Evolutionary conservation across 1,140 invertebrate genomes (phyloP).

Genomic region (Calliopsis andreniformis): DNA sequence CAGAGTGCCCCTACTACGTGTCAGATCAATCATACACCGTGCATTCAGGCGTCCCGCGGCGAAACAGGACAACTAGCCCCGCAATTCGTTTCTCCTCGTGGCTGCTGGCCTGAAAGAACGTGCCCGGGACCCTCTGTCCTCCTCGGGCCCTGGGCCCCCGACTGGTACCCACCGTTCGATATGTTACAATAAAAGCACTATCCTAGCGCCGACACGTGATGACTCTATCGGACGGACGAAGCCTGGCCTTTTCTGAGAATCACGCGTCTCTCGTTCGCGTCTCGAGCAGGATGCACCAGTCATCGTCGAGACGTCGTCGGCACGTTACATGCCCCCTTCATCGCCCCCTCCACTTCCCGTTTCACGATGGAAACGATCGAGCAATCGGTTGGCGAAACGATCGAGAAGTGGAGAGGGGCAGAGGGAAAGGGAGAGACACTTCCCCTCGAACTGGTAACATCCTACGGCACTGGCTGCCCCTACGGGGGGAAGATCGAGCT

Average conservation of each 20-base stretch:
- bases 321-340: constrained; percentile 57
- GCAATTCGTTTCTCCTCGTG: constrained; percentile 61
- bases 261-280: constrained; percentile 61
- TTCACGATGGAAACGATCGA: constrained; percentile 35
- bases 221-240: constrained; percentile 62
- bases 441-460: constrained; percentile 35
- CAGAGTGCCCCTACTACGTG: constrained; percentile 60
- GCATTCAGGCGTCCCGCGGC: constrained; percentile 63
- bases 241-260: constrained; percentile 64
- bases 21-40: constrained; percentile 71
- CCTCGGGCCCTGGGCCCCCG: constrained; percentile 31
- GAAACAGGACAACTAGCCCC: constrained; percentile 69
- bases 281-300: constrained; percentile 63
- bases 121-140: constrained; percentile 28
- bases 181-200: constrained; percentile 71
- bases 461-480: constrained; percentile 45
- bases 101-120: constrained; percentile 52
- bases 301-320: constrained; percentile 66
- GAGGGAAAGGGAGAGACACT: background rate
- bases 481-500: constrained; percentile 58
- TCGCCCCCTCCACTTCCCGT: constrained; percentile 13
- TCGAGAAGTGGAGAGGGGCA: background rate
- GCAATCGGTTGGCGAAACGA: constrained; percentile 23
- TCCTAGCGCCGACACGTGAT: constrained; percentile 70
- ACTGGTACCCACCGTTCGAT: constrained; percentile 63